Base-by-base conservation (phyloP, 2,888 invertebrate species). In the Polyommatus icarus region DNA sequence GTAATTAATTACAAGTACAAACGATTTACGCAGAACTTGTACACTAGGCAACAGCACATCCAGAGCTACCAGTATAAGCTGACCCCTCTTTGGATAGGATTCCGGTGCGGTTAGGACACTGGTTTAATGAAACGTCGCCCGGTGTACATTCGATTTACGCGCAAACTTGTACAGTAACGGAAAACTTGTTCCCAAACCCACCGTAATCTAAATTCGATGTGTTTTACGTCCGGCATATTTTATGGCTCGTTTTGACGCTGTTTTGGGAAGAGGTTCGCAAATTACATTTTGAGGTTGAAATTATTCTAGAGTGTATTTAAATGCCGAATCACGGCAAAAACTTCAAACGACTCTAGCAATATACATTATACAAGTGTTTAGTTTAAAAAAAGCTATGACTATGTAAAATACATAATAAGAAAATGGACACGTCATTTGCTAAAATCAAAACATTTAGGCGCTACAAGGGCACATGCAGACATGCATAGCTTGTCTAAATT, bases 1-100 rank as follows among this genome's bases (percentile, higher is more conserved):
- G 86, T 86, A 88, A 90, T 91, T 90, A 89, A 89, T 90, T 87
- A 87, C 85, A 80, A 84, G 83, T 82, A 83, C 84, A 84, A 80
- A 82, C 82, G 80, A 82, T 80, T 82, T 83, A 80, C 80, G 80
- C 81, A 67, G 29, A 18, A 67, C 29, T 18, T 29, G 29, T 32
- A 67, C 6, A 67, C 67, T 4, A 29, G 67, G 29, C 67, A 18
- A 67, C 29, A 29, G 1, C 67, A 8, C 67, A 29, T 18, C 29
- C 5, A 6, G 29, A 6, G 1, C 67, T 3, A 12, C 67, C 67
- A 67, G 6, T 7, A 32, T 67, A 67, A 15, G 4, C 3, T 29
- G 67, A 67, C 67, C 67, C 2, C 67, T 32, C 67, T 32, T 67
- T 67, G 29, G 24, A 67, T 32, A 67, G 15, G 15, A 32, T 15